These are phyloP conservation scores for Meloidogyne floridensis DNA, from an alignment of 1,140 invertebrate species.

Conservation along the genomic window DNA sequence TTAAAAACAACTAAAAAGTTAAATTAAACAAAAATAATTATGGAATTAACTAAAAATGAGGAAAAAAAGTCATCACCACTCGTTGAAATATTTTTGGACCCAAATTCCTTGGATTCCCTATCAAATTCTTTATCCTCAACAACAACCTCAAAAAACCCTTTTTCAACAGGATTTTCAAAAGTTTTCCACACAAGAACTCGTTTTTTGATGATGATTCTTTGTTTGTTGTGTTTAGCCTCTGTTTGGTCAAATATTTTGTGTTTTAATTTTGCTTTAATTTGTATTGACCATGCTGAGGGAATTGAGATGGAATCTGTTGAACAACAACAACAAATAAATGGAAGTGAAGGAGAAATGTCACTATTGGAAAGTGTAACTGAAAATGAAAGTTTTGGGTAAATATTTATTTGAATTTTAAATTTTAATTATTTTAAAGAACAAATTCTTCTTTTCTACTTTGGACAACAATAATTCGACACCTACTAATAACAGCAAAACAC, in stretches of 20 bases:
- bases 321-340: neutral
- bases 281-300: constrained; percentile 37
- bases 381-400: neutral
- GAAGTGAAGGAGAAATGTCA: neutral
- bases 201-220: constrained; percentile 48
- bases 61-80: neutral
- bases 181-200: constrained; percentile 51
- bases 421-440: neutral
- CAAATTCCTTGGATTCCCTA: neutral
- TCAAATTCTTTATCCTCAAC: neutral
- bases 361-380: neutral
- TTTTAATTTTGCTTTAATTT: constrained; percentile 56
- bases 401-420: neutral
- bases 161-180: constrained; percentile 41
- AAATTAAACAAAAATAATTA: neutral
- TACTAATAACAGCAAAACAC: neutral
- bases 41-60: neutral
- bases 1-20: neutral
- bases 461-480: neutral
- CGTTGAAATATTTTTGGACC: neutral
- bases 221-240: constrained; percentile 45
- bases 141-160: constrained; percentile 16
- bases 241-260: constrained; percentile 57
- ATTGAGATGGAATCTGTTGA: neutral
- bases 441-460: neutral